phyloP scores from a whole-genome alignment of 1,140 invertebrate species.

The Temnothorax curvispinosus region DNA sequence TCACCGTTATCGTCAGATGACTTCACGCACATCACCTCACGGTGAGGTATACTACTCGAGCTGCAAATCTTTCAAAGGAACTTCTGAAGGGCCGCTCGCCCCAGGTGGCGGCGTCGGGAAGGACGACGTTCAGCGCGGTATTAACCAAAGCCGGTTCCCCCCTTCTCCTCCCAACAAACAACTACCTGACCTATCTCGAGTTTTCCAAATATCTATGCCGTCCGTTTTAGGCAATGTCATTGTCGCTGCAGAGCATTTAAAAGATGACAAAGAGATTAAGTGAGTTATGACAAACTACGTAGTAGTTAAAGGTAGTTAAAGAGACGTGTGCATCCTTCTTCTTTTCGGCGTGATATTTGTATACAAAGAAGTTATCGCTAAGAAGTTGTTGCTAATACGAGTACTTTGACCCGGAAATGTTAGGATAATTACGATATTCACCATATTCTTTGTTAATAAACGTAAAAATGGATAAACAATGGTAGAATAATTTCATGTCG shows the following conservation, averaged over 20 bases:
- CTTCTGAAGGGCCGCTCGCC: slow-evolving; percentile 75
- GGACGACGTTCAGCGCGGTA: slow-evolving; percentile 11
- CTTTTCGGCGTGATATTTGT: neutral
- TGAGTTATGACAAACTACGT: neutral
- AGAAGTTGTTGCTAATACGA: too few relatives aligned
- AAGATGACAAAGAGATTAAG: neutral
- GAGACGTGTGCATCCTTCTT: neutral
- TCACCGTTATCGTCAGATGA: slow-evolving; percentile 76
- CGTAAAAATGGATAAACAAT: neutral
- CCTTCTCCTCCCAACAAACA: neutral
- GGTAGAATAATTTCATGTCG: neutral
- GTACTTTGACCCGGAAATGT: neutral
- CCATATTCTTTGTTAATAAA: neutral
- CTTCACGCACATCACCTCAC: slow-evolving; percentile 64
- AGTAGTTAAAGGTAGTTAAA: neutral
- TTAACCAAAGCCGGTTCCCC: neutral
- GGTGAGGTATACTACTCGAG: slow-evolving; percentile 68
- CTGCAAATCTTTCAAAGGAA: slow-evolving; percentile 77
- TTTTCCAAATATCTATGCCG: slow-evolving; percentile 14
- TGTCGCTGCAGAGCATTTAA: neutral
- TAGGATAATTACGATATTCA: neutral
- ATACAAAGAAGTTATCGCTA: neutral
- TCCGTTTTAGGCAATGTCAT: neutral
- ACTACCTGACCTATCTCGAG: slow-evolving; percentile 41
- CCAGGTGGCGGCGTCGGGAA: slow-evolving; percentile 50